Evolutionary conservation across 2,888 invertebrate genomes (phyloP).

Genomic region (Copidosoma aretas): DNA sequence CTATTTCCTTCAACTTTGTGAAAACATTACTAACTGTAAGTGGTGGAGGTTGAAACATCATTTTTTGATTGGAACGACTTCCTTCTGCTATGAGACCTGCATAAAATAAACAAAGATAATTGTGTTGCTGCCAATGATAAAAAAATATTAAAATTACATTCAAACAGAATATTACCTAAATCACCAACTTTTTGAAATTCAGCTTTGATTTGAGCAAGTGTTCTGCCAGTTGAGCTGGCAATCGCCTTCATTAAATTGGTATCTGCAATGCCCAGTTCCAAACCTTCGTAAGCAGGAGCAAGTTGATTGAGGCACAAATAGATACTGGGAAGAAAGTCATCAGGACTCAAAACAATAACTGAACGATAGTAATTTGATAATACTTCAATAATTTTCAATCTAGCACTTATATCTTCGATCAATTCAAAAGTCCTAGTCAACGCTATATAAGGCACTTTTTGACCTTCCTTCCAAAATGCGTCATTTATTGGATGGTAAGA

Average conservation of each 20-base stretch:
- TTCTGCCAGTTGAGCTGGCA: conserved; percentile 86
- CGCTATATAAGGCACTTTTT: conserved; percentile 90
- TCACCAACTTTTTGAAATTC: conserved; percentile 81
- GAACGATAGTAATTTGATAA: conserved; percentile 92
- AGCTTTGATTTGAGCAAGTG: conserved; percentile 81
- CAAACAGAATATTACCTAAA: conserved; percentile 68
- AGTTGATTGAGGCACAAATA: conserved; percentile 96
- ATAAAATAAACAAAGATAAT: background rate
- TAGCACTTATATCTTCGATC: conserved; percentile 84
- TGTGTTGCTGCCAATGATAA: background rate
- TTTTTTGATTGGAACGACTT: conserved; percentile 82
- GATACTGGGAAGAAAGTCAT: conserved; percentile 88
- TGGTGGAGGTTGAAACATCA: conserved; percentile 85
- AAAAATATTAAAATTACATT: conserved; percentile 7
- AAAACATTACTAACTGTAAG: conserved; percentile 80
- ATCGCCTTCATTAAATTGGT: conserved; percentile 93
- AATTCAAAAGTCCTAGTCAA: conserved; percentile 87
- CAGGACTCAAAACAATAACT: conserved; percentile 84
- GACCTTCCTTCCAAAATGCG: conserved; percentile 79
- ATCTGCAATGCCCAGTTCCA: conserved; percentile 94
- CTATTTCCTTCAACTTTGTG: conserved; percentile 83
- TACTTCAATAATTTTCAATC: conserved; percentile 91
- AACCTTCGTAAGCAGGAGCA: conserved; percentile 92
- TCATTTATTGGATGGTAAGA: conserved; percentile 84
- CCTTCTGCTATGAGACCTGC: conserved; percentile 77